phyloP scores from a whole-genome alignment of 1,140 invertebrate species.

The Antheraea pernyi region DNA sequence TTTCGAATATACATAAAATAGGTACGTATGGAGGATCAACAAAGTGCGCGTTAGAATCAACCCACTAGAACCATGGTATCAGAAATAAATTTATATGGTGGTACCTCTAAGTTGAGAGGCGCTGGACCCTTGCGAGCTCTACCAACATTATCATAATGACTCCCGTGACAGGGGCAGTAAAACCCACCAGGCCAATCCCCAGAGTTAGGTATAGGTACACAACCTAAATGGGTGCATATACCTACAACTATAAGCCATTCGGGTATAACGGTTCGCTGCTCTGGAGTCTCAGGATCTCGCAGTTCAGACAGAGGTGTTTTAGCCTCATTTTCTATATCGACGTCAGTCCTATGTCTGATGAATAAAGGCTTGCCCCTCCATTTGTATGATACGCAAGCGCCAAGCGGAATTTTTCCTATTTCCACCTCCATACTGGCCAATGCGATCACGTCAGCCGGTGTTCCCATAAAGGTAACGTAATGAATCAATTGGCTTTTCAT shows the following conservation, averaged over 20 bases:
- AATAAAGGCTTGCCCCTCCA: constrained; percentile 94
- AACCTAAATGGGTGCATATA: constrained; percentile 95
- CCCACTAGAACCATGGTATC: constrained; percentile 56
- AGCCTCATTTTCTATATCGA: constrained; percentile 85
- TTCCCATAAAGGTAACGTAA: constrained; percentile 46
- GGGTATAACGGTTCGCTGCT: constrained; percentile 81
- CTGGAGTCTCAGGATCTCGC: constrained; percentile 88
- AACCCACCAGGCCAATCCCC: constrained; percentile 88
- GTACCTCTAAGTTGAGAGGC: constrained; percentile 90
- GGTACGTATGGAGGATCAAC: not conserved
- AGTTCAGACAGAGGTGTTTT: constrained; percentile 82
- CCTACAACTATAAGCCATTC: constrained; percentile 92
- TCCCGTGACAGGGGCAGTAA: constrained; percentile 96
- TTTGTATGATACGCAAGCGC: constrained; percentile 83
- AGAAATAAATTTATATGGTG: constrained; percentile 80
- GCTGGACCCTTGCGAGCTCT: constrained; percentile 93
- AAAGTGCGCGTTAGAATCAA: constrained; percentile 21
- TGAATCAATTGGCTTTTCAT: constrained; percentile 47
- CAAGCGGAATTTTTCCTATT: constrained; percentile 46
- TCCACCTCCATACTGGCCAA: constrained; percentile 59
- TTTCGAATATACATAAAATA: not conserved
- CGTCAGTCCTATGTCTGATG: constrained; percentile 85
- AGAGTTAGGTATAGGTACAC: constrained; percentile 89
- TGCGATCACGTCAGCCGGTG: constrained; percentile 59
- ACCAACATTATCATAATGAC: constrained; percentile 93